Evolutionary conservation across 2,113 vertebrate species (phyloP).

Genomic region (Tonatia bakeri): DNA sequence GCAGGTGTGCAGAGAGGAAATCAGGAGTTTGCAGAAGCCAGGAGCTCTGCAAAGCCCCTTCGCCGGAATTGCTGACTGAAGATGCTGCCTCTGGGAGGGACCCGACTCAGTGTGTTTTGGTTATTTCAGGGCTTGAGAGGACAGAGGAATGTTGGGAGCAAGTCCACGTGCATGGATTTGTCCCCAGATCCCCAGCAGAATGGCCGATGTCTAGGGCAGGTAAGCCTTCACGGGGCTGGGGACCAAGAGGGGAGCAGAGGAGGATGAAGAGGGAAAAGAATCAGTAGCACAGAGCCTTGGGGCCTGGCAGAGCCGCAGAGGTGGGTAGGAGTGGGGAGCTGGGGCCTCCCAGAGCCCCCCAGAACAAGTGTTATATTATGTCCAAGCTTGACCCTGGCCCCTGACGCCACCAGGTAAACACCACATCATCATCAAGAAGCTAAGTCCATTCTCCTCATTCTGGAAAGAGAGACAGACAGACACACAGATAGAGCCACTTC

Average conservation of each 20-base stretch:
- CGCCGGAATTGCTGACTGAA: not conserved
- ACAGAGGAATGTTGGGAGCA: not conserved
- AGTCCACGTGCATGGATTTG: not conserved
- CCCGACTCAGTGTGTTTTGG: not conserved
- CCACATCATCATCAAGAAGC: not conserved
- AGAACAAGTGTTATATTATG: not conserved
- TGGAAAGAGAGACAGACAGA: not conserved
- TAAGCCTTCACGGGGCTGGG: not conserved
- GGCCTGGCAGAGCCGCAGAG: not conserved
- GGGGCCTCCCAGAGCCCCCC: not conserved
- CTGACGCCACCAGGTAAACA: not conserved
- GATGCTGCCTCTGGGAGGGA: not conserved
- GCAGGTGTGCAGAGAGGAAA: not conserved
- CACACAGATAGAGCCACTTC: not conserved
- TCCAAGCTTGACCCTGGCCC: not conserved
- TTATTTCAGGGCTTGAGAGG: not conserved
- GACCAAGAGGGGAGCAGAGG: not conserved
- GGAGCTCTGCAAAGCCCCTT: not conserved
- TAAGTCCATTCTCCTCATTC: not conserved
- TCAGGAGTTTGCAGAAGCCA: not conserved
- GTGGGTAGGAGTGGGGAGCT: not conserved
- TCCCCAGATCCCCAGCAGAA: not conserved
- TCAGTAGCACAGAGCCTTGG: rapidly evolving
- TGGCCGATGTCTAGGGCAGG: not conserved
- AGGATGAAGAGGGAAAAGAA: no score